phyloP scores from a whole-genome alignment of 2,888 invertebrate genomes.

The Zele albiditarsus region DNA sequence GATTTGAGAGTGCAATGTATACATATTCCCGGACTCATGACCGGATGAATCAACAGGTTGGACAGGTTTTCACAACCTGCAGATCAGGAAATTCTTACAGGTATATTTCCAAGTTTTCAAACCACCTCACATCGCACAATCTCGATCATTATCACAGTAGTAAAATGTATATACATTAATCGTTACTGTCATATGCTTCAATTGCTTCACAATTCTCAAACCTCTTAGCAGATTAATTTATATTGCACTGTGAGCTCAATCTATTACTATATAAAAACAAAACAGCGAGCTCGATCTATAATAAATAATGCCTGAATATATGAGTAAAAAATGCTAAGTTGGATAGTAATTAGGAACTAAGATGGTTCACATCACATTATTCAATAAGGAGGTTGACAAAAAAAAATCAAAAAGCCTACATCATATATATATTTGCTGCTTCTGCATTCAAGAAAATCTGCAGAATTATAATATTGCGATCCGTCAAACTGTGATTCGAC shows the following conservation, averaged over 20 bases:
- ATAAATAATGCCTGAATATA: too few species aligned
- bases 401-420: too few species aligned
- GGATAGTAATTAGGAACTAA: too few species aligned
- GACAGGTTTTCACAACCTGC: conserved; percentile 41
- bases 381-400: too few species aligned
- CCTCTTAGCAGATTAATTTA: not conserved
- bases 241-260: not conserved
- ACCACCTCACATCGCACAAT: not conserved
- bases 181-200: not conserved
- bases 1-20: conserved; percentile 21
- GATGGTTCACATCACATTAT: too few species aligned
- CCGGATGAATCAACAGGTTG: conserved; percentile 42
- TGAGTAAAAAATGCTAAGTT: too few species aligned
- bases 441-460: too few species aligned
- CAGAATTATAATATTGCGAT: too few species aligned
- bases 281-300: too few species aligned
- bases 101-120: conserved; percentile 32
- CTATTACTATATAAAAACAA: too few species aligned
- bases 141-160: not conserved
- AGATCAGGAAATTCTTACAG: conserved; percentile 42
- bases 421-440: too few species aligned
- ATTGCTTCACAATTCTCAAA: conserved; percentile 10
- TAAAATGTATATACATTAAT: conserved; percentile 5
- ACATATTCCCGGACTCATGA: conserved; percentile 12
- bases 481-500: too few species aligned